Conservation (phyloP, 2,888 invertebrate genomes). For the Troides helena region DNA sequence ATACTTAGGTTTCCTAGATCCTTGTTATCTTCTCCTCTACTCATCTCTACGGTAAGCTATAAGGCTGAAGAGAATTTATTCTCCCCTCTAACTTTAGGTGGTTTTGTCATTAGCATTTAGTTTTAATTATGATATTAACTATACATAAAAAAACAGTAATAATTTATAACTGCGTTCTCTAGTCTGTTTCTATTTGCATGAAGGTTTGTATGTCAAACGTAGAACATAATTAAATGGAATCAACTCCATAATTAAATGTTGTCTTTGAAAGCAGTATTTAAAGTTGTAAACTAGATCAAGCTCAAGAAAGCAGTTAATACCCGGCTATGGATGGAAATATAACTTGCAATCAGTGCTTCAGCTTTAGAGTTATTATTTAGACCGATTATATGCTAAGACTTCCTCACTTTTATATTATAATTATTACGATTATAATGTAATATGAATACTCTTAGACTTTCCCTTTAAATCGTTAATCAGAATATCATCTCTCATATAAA, state of each 20-base stretch:
- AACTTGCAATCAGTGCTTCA: constrained; percentile 51
- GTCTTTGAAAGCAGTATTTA: constrained; percentile 17
- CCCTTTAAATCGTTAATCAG: too few species aligned
- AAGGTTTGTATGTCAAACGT: not conserved
- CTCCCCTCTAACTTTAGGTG: too few species aligned
- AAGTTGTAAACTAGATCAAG: constrained; percentile 16
- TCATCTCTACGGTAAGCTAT: too few species aligned
- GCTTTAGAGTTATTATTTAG: not conserved
- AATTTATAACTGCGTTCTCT: not conserved
- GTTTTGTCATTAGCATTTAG: too few species aligned
- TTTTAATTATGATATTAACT: not conserved
- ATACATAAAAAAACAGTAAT: not conserved
- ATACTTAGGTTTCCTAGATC: too few species aligned
- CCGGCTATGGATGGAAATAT: constrained; percentile 32
- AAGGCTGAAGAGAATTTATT: too few species aligned
- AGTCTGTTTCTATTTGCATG: not conserved
- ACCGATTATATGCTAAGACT: not conserved
- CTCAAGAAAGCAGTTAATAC: constrained; percentile 28
- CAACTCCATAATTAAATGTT: constrained; percentile 8
- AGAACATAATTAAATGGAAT: constrained; percentile 10
- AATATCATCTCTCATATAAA: too few species aligned
- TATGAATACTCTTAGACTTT: not conserved
- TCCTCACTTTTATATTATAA: not conserved
- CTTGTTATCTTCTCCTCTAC: too few species aligned
- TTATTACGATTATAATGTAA: not conserved